Percentiles rank a stretch among this genome's conserved stretches.
Evolutionary conservation across 1,140 invertebrate species (phyloP).

Genomic region (Grapholita molesta): DNA sequence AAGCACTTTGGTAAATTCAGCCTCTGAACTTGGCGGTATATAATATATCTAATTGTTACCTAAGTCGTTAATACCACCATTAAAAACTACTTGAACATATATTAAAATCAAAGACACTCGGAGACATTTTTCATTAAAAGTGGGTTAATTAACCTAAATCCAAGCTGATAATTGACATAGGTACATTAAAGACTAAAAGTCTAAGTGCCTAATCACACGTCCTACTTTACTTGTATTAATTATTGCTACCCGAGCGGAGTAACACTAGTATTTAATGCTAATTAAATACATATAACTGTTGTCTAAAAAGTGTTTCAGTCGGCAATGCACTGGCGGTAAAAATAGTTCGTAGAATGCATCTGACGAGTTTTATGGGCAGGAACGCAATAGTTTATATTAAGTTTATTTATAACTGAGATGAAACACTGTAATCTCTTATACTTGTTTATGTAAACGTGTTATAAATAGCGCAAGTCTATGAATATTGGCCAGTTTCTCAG

Average conservation of each 20-base stretch:
- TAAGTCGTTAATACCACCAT: too few species aligned
- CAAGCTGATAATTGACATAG: constrained; percentile 42
- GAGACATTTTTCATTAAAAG: background rate
- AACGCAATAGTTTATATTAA: constrained; percentile 7
- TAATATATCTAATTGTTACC: too few species aligned
- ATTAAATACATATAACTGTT: background rate
- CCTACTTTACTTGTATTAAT: constrained; percentile 8
- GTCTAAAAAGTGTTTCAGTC: background rate
- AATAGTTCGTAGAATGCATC: constrained; percentile 1
- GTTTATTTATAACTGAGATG: constrained; percentile 11
- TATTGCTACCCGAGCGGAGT: background rate
- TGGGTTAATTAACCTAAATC: background rate
- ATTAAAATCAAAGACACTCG: background rate
- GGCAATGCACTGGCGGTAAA: background rate
- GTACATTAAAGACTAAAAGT: background rate
- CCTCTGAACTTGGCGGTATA: too few species aligned
- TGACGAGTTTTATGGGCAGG: background rate
- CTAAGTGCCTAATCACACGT: background rate
- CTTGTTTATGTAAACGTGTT: background rate
- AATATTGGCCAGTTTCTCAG: background rate
- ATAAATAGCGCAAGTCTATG: background rate
- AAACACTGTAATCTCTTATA: background rate
- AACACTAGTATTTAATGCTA: background rate
- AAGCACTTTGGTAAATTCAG: too few species aligned
- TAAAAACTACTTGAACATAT: too few species aligned